A percentile compares a stretch with the other conserved stretches of the same genome.
Evolutionary conservation across 2,888 invertebrate species (phyloP).

Genomic region (Rhyacophila evoluta): DNA sequence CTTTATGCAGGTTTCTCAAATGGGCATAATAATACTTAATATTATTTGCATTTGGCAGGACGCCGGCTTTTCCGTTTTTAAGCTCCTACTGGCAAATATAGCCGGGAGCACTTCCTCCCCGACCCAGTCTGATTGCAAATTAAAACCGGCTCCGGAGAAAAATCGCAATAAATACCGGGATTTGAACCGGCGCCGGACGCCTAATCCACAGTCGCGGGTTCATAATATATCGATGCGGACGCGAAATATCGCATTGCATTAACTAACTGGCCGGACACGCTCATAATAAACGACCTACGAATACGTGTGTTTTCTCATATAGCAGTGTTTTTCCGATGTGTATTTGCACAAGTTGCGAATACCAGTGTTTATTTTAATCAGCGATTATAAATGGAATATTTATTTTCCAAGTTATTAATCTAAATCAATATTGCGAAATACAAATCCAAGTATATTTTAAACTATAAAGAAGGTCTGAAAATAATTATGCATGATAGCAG

Average conservation of each 20-base stretch:
- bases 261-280: constrained; percentile 23
- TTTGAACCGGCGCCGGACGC: constrained; percentile 34
- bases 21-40: neutral
- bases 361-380: no score
- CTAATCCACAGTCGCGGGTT: constrained; percentile 46
- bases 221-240: constrained; percentile 48
- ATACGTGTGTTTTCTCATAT: neutral
- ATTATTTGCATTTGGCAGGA: neutral
- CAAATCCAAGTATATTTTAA: no score
- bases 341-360: neutral
- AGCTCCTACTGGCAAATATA: neutral
- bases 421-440: no score
- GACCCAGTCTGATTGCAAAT: constrained; percentile 46
- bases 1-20: neutral
- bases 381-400: no score
- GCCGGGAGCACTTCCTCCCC: neutral
- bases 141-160: constrained; percentile 50
- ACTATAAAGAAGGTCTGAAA: no score
- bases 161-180: constrained; percentile 53
- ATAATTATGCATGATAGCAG: no score
- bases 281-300: neutral
- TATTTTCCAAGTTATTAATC: no score
- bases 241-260: constrained; percentile 34
- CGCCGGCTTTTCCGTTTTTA: neutral
- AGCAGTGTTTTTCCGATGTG: neutral